A percentile compares a stretch with the other conserved stretches of the same genome.
phyloP scores from a whole-genome alignment of 2,113 vertebrate species.

The Xenopus borealis region DNA sequence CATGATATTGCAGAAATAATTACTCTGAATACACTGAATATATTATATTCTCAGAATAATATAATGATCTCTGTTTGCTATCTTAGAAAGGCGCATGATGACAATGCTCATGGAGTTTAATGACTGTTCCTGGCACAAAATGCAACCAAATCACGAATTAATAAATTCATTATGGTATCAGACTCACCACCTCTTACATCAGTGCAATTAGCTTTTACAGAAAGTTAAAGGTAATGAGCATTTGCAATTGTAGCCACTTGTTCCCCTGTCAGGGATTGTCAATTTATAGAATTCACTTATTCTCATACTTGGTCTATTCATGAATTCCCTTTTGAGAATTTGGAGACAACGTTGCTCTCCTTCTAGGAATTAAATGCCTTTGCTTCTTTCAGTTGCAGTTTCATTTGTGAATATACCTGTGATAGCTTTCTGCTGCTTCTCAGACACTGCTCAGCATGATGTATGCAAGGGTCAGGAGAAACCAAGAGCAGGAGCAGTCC shows the following conservation, averaged over 20 bases:
- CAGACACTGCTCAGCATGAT: not conserved
- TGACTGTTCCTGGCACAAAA: slow-evolving; percentile 6
- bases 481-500: not conserved
- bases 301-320: slow-evolving; percentile 30
- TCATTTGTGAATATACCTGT: not conserved
- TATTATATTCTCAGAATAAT: slow-evolving; percentile 2
- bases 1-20: not conserved
- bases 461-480: not conserved
- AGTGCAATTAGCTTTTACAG: slow-evolving; percentile 24
- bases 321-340: slow-evolving; percentile 3
- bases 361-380: not conserved
- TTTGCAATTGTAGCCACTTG: slow-evolving; percentile 33
- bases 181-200: slow-evolving; percentile 6
- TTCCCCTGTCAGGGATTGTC: slow-evolving; percentile 19
- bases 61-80: not conserved
- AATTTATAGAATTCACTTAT: not conserved
- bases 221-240: slow-evolving; percentile 24
- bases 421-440: not conserved
- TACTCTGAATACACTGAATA: not conserved
- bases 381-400: slow-evolving; percentile 11
- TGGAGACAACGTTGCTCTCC: slow-evolving; percentile 3
- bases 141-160: not conserved
- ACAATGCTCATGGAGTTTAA: not conserved
- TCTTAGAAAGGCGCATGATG: not conserved
- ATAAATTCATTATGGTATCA: slow-evolving; percentile 11